Percentiles rank a stretch among this genome's conserved stretches.
These are phyloP conservation scores for Chrysolina haemoptera DNA, from an alignment of 2,888 invertebrate genomes.

Conservation along the genomic window DNA sequence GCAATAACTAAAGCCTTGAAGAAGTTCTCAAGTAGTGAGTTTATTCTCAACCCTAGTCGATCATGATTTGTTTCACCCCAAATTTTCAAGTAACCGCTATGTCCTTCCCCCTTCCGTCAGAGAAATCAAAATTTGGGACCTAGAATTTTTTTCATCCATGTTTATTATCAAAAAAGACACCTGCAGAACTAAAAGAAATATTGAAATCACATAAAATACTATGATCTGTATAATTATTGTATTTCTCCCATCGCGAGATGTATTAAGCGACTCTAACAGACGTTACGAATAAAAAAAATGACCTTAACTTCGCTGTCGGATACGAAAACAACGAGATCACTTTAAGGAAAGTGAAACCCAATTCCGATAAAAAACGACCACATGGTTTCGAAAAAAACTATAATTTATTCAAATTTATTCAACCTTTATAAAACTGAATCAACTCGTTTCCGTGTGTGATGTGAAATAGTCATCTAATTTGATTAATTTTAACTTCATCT, in stretches of 20 bases:
- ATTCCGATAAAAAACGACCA: constrained; percentile 26
- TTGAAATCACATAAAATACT: no score
- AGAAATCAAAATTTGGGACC: no score
- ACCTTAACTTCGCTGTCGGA: constrained; percentile 19
- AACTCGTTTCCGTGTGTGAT: constrained; percentile 22
- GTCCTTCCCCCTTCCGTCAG: no score
- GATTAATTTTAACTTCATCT: not conserved
- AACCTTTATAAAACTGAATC: constrained; percentile 24
- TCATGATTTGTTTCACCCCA: no score
- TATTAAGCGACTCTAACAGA: not conserved
- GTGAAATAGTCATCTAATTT: constrained; percentile 9
- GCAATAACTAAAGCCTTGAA: no score
- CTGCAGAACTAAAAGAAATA: no score
- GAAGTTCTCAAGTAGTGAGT: no score
- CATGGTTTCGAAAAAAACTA: constrained; percentile 24
- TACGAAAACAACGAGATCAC: constrained; percentile 28
- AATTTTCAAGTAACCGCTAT: no score
- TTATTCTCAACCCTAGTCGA: no score
- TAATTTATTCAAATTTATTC: constrained; percentile 33
- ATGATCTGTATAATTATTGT: no score
- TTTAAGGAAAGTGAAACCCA: constrained; percentile 30
- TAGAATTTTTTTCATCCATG: no score
- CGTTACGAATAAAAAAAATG: constrained; percentile 23
- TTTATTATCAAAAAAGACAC: no score
- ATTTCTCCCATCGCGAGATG: not conserved